Conservation (phyloP, 1,140 invertebrate genomes). For the Parapsyche elsis region DNA sequence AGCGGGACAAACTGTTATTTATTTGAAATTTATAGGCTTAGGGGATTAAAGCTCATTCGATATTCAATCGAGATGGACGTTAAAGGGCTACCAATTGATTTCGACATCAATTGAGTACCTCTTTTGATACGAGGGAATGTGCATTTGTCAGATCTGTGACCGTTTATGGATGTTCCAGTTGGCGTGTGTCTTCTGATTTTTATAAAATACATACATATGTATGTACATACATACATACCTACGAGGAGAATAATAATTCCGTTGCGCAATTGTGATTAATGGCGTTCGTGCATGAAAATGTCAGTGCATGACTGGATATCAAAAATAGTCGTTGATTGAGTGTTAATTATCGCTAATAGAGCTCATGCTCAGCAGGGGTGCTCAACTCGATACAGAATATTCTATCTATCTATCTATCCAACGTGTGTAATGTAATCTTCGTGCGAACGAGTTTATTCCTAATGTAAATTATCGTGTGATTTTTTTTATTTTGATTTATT, state of each 20-base stretch:
- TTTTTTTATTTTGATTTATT: not conserved
- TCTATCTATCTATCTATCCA: not conserved
- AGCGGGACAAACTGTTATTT: conserved; percentile 34
- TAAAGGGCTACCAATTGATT: not conserved
- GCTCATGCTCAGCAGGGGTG: not conserved
- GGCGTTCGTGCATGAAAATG: conserved; percentile 27
- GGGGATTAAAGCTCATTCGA: conserved; percentile 14
- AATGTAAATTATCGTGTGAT: not conserved
- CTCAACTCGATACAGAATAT: not conserved
- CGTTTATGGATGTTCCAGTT: not conserved
- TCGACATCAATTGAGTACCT: not conserved
- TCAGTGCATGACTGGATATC: conserved; percentile 4
- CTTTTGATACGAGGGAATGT: not conserved
- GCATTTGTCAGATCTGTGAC: conserved; percentile 3
- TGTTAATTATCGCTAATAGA: conserved; percentile 29
- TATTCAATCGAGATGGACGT: conserved; percentile 34
- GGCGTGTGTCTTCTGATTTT: too few species aligned
- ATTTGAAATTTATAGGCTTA: conserved; percentile 23
- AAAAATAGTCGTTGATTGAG: conserved; percentile 28
- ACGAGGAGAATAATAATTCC: not conserved
- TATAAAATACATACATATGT: too few species aligned
- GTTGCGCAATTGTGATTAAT: conserved; percentile 28
- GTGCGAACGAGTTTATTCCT: not conserved
- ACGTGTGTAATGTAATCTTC: not conserved
- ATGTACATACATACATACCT: too few species aligned